Percentiles rank a stretch among this genome's conserved stretches.
phyloP scores from a whole-genome alignment of 2,888 invertebrate species.

The Ectemnius cavifrons region DNA sequence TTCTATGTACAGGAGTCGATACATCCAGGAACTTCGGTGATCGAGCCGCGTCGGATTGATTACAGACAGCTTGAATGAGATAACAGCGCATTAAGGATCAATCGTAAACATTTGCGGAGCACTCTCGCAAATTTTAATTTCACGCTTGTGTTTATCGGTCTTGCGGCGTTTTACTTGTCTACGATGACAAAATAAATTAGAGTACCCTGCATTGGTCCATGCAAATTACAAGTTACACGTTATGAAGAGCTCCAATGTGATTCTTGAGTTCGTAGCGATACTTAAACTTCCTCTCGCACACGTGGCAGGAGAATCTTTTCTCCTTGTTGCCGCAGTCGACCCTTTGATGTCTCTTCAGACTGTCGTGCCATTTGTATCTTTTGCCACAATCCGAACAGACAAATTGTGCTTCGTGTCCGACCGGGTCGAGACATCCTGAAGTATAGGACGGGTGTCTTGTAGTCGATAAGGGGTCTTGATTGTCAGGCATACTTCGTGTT shows the following conservation, averaged over 20 bases:
- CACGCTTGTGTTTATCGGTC: no score
- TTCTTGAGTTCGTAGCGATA: slow-evolving; percentile 77
- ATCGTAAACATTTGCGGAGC: no score
- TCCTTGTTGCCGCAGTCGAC: slow-evolving; percentile 78
- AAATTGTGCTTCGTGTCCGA: slow-evolving; percentile 39
- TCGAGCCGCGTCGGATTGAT: background rate
- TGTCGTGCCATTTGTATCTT: slow-evolving; percentile 76
- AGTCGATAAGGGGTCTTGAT: slow-evolving; percentile 5
- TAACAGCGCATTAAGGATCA: no score
- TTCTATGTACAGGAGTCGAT: no score
- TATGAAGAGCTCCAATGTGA: slow-evolving; percentile 70
- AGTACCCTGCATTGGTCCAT: no score
- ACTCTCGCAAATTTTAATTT: no score
- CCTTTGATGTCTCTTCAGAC: slow-evolving; percentile 77
- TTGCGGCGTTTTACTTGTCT: no score
- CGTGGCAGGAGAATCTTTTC: slow-evolving; percentile 74
- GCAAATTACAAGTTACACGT: slow-evolving; percentile 11
- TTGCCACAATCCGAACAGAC: slow-evolving; percentile 75
- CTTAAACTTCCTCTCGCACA: slow-evolving; percentile 77
- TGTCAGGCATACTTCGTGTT: slow-evolving; percentile 42
- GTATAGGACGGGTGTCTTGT: no score
- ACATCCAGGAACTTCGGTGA: no score
- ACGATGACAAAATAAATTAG: no score
- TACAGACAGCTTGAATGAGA: no score
- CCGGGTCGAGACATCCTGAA: no score